A percentile compares a stretch with the other conserved stretches of the same genome.
These are phyloP conservation scores for Drosophila sordidula DNA, from an alignment of 2,888 invertebrate genomes.

Conservation along the genomic window DNA sequence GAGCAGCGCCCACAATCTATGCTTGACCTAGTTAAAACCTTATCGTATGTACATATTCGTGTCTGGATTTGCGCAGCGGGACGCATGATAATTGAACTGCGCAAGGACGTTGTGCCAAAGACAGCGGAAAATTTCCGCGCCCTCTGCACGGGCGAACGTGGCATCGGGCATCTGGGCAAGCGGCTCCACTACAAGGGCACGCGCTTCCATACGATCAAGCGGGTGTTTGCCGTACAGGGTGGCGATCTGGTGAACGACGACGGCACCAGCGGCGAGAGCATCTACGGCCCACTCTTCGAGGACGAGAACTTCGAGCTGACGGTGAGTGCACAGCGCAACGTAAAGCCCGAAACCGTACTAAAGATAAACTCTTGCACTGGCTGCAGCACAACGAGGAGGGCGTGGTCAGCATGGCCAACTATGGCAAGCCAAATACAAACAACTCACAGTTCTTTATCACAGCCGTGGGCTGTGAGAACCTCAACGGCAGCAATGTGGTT, in stretches of 20 bases:
- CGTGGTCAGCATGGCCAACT: slow-evolving; percentile 92
- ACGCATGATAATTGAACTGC: slow-evolving; percentile 93
- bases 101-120: slow-evolving; percentile 92
- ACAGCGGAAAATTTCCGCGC: slow-evolving; percentile 96
- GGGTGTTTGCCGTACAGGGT: slow-evolving; percentile 95
- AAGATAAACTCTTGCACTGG: neutral
- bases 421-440: slow-evolving; percentile 92
- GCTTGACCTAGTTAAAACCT: slow-evolving; percentile 46
- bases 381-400: slow-evolving; percentile 88
- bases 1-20: slow-evolving; percentile 15
- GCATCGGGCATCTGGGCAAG: slow-evolving; percentile 89
- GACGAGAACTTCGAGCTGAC: slow-evolving; percentile 93
- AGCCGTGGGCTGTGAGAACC: slow-evolving; percentile 90
- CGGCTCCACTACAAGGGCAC: slow-evolving; percentile 94
- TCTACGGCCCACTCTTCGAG: slow-evolving; percentile 95
- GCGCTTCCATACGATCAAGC: slow-evolving; percentile 93
- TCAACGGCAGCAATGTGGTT: slow-evolving; percentile 93
- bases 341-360: neutral
- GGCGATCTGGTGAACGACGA: slow-evolving; percentile 92
- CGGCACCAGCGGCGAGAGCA: slow-evolving; percentile 96
- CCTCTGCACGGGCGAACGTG: slow-evolving; percentile 96
- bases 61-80: slow-evolving; percentile 87
- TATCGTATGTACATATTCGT: slow-evolving; percentile 15
- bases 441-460: slow-evolving; percentile 98
- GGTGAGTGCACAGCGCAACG: slow-evolving; percentile 83